phyloP scores from a whole-genome alignment of 2,113 vertebrate genomes.

The Syrrhaptes paradoxus region DNA sequence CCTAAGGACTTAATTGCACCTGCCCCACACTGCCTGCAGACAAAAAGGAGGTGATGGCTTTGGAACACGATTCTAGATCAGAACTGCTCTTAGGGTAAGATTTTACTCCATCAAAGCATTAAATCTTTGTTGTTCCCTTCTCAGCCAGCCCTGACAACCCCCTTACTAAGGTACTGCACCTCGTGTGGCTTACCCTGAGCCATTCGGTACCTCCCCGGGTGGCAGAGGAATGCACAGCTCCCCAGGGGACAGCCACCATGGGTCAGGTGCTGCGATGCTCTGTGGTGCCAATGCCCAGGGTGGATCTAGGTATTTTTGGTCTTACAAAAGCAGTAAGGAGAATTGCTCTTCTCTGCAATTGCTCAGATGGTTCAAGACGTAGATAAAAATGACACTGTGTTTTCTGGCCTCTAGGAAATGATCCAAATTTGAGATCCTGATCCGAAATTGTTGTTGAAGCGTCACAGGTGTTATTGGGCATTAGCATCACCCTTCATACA shows the following conservation, averaged over 20 bases:
- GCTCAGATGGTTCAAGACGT: neutral
- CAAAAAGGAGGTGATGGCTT: neutral
- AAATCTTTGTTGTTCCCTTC: neutral
- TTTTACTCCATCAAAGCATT: neutral
- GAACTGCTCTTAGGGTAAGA: neutral
- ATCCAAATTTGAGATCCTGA: neutral
- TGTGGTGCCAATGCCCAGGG: neutral
- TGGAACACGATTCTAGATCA: neutral
- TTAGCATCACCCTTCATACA: neutral
- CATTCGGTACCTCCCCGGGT: fast-evolving
- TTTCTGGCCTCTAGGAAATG: neutral
- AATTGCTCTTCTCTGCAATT: neutral
- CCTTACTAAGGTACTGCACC: neutral
- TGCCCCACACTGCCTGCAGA: neutral
- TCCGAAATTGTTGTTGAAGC: neutral
- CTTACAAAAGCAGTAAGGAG: neutral
- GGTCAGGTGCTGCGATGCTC: neutral
- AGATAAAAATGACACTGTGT: neutral
- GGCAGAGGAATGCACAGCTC: neutral
- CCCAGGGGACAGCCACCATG: neutral
- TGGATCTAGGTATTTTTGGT: neutral
- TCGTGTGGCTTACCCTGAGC: neutral
- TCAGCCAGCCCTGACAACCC: neutral
- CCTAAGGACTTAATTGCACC: neutral
- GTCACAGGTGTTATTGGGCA: neutral